Base-by-base conservation (phyloP, 1,140 invertebrate genomes). In the Zelostemma sp. region DNA sequence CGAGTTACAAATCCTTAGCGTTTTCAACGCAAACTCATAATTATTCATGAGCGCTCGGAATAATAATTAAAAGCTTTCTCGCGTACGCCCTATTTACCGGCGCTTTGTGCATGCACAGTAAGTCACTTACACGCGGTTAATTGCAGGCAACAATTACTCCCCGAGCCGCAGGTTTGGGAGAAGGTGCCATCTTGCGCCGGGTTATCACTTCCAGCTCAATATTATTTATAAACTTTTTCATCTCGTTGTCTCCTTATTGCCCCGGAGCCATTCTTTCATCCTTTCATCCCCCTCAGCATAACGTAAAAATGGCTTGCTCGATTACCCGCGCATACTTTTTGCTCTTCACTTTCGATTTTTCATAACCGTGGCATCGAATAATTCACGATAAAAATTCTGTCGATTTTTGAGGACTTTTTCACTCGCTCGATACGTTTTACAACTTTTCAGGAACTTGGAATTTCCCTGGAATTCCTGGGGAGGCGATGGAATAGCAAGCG, bases 61-160 rank as follows among this genome's bases (percentile, higher is more conserved):
- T 57, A 68, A 68, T 61, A 68, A 68, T 68, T 61, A 56, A 68
- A 68, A 68, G 47, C 53, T 61, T 68, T 61, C 57, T 41, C 47
- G 21, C 21, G 21, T 25, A 25, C 19, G 46, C 12, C 11, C 35
- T 25, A 25, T 25, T 25, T 38, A 14, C 9, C 35, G n/a, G 3
- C 35, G 19, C 55, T 38, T 21, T 28, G 47, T 45, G 40, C 43
- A 38, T 28, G 31, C 47, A 56, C 54, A 40, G 31, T 40, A 47
- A 43, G 53, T 50, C 53, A 57, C 47, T 19, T 57, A 61, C 56
- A 56, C 54, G 51, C 47, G 64, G 64, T 61, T 68, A 61, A 68
- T 68, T 68, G 58, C 21, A 61, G 60, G 60, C 46, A 68, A 68
- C 51, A 68, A 68, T 68, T 60, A 68, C 40, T 45, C 40, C 28